Evolutionary conservation across 2,888 invertebrate species (phyloP).

Genomic region (Eurytoma californica): DNA sequence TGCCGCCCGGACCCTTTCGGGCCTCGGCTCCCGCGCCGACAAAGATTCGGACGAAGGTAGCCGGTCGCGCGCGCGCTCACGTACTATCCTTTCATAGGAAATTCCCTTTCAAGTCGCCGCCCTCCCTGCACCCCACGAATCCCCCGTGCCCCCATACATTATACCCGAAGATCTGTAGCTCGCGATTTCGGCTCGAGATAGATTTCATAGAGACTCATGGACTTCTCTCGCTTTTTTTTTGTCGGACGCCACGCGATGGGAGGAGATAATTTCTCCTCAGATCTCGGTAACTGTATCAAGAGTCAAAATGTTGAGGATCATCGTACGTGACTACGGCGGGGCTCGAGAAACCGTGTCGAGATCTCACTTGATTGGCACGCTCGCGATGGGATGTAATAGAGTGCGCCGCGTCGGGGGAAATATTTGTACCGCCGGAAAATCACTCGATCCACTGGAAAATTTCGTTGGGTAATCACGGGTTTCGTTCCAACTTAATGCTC

Average conservation of each 20-base stretch:
- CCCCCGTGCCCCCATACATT: constrained; percentile 24
- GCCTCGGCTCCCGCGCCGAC: constrained; percentile 59
- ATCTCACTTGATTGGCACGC: constrained; percentile 23
- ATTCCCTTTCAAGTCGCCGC: constrained; percentile 73
- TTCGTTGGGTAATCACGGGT: neutral
- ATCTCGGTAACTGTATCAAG: constrained; percentile 49
- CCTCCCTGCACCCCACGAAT: constrained; percentile 56
- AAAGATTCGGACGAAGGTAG: constrained; percentile 69
- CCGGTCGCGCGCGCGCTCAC: constrained; percentile 54
- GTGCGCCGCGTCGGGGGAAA: neutral
- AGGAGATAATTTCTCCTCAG: constrained; percentile 43
- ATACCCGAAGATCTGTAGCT: constrained; percentile 20
- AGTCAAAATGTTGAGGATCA: constrained; percentile 40
- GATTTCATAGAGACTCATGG: neutral
- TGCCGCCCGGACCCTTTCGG: constrained; percentile 39
- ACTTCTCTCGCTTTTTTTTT: neutral
- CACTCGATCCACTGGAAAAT: constrained; percentile 1
- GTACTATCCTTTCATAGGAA: constrained; percentile 70
- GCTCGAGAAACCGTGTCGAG: neutral
- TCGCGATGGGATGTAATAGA: neutral
- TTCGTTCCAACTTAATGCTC: neutral
- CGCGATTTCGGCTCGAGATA: constrained; percentile 49
- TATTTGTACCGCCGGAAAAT: constrained; percentile 23
- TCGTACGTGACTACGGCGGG: constrained; percentile 27
- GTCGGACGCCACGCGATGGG: constrained; percentile 12